Evolutionary conservation across 2,113 vertebrate genomes (phyloP), one percentile per base, ranked within the genome.

Genomic region (Anthoscopus minutus): DNA sequence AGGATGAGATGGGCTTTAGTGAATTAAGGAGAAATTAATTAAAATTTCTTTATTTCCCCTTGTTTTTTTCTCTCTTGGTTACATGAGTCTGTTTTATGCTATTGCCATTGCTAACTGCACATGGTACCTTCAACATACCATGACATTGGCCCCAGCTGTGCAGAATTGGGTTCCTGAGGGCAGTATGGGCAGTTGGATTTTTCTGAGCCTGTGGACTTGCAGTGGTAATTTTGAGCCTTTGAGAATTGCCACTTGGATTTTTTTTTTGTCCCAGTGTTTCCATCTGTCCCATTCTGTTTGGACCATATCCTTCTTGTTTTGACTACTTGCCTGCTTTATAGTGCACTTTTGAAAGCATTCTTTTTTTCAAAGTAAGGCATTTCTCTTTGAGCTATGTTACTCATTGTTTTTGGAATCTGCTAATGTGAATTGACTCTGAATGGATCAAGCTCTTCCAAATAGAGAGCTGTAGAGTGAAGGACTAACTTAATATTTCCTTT

Each of bases 21-120:
- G 72, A 81, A 85, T 72, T 28, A 65, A 31, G 38, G 45, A 60
- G 7, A 85, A 88, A 38, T 22, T 19, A 38, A 60, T 71, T 67
- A 28, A 67, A 60, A 48, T 67, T 16, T 21, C 3, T 9, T 40
- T 51, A 48, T 19, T 24, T 1, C 0, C 7, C 7, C 7, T 3
- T 6, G 4, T 74, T 78, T 82, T 78, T 79, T 82, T 27, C 33
- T 12, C 0, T 45, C 42, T 77, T 71, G 35, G 25, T 86, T 86
- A 25, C 16, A 4, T 0, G 5, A 67, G 5, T 56, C 27, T 69
- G 11, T 76, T 85, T 80, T 65, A 31, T 1, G 3, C 31, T 47
- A 2, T 18, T 85, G 56, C n/a, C 27, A 6, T 77, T 6, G 5
- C 30, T 73, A 35, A 38, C 38, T 54, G 61, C 4, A 4, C 44